Evolutionary conservation across 2,797 vertebrate species (phyloP).

Genomic region (Dromococcyx pavoninus): DNA sequence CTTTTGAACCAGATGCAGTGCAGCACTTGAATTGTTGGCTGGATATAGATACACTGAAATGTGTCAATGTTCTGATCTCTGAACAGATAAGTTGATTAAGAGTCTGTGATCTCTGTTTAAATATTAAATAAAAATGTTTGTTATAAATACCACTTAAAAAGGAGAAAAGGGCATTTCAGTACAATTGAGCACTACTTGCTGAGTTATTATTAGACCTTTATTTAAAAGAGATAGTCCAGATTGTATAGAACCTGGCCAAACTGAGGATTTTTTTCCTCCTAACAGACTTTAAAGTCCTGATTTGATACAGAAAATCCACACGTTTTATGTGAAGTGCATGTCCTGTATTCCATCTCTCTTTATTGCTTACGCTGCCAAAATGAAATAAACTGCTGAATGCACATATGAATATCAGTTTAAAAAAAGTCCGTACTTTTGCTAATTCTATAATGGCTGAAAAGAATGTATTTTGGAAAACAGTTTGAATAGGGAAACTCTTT

Average conservation of each 20-base stretch:
- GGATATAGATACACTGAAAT: not conserved
- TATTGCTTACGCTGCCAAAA: not conserved
- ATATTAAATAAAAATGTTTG: not conserved
- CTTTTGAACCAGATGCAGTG: conserved; percentile 12
- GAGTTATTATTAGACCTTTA: conserved; percentile 7
- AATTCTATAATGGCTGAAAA: not conserved
- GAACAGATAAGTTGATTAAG: not conserved
- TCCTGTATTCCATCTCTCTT: not conserved
- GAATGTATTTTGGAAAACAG: not conserved
- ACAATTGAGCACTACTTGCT: not conserved
- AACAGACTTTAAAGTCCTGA: conserved; percentile 11
- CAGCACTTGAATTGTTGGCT: not conserved
- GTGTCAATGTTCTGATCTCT: not conserved
- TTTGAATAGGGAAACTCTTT: not conserved
- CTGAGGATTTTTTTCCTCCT: not conserved
- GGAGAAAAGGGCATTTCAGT: not conserved
- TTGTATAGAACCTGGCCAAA: not conserved
- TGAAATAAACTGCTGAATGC: not conserved
- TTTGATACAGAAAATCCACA: not conserved
- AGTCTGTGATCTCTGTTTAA: not conserved
- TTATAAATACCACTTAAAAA: not conserved
- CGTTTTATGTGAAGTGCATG: not conserved
- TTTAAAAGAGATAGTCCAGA: conserved; percentile 13
- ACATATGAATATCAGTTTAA: not conserved
- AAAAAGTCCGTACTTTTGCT: not conserved